A percentile compares a stretch with the other conserved stretches of the same genome.
phyloP scores from a whole-genome alignment of 2,113 vertebrate species.

The Petaurus breviceps region DNA sequence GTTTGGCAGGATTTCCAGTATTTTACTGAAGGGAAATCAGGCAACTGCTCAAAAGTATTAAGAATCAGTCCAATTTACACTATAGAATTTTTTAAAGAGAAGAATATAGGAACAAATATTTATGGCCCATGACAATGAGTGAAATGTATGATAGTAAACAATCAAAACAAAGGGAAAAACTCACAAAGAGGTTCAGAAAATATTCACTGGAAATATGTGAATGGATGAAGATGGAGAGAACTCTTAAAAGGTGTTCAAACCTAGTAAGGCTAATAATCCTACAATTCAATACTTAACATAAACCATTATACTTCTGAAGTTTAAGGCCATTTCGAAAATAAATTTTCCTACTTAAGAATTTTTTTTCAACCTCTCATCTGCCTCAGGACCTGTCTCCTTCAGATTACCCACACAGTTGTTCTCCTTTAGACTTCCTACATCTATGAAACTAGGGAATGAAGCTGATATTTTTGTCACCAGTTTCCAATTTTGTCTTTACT shows the following conservation, averaged over 20 bases:
- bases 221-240: background rate
- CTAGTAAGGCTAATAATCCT: constrained; percentile 18
- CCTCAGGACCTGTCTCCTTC: background rate
- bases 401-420: background rate
- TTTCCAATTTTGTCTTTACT: constrained; percentile 53
- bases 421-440: background rate
- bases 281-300: background rate
- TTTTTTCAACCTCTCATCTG: constrained; percentile 18
- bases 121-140: constrained; percentile 14
- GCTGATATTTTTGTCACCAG: constrained; percentile 13
- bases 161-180: background rate
- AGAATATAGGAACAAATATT: background rate
- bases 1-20: background rate
- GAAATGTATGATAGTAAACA: constrained; percentile 9
- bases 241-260: background rate
- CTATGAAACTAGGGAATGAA: constrained; percentile 39
- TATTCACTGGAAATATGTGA: background rate
- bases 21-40: constrained; percentile 5
- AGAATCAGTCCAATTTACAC: constrained; percentile 18
- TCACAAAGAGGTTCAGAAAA: constrained; percentile 32
- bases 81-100: background rate
- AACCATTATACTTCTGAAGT: background rate
- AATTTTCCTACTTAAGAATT: constrained; percentile 14
- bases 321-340: constrained; percentile 32
- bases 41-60: constrained; percentile 1